These are phyloP conservation scores for Peucedramus taeniatus DNA, from an alignment of 2,113 vertebrate genomes.

Conservation along the genomic window DNA sequence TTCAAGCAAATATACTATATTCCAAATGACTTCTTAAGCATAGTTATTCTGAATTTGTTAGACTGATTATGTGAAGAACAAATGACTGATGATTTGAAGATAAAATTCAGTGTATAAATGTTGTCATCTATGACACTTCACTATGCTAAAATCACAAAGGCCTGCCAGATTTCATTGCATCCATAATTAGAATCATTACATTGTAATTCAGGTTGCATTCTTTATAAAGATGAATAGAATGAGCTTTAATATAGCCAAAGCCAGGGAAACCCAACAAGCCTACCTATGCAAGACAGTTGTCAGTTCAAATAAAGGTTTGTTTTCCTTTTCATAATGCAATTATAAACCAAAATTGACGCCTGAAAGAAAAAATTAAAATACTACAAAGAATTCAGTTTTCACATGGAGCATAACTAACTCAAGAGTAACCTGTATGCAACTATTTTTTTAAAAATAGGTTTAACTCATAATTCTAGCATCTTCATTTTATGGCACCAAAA, in stretches of 20 bases:
- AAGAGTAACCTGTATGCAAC: neutral
- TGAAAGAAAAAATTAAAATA: constrained; percentile 30
- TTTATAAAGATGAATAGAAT: constrained; percentile 41
- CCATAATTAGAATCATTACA: constrained; percentile 54
- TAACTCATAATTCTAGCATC: neutral
- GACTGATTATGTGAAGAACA: constrained; percentile 19
- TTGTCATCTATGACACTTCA: constrained; percentile 14
- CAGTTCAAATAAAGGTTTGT: constrained; percentile 39
- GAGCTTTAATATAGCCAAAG: constrained; percentile 6
- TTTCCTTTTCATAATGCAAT: constrained; percentile 51
- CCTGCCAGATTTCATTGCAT: constrained; percentile 39
- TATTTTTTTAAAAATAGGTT: neutral
- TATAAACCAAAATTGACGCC: constrained; percentile 42
- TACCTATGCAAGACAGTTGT: constrained; percentile 28
- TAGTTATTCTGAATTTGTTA: constrained; percentile 24
- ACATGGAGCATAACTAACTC: neutral
- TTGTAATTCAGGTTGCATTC: constrained; percentile 60
- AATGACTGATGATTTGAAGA: constrained; percentile 48
- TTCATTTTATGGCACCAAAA: neutral
- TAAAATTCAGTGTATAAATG: constrained; percentile 43
- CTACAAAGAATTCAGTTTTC: neutral
- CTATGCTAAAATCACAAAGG: constrained; percentile 28
- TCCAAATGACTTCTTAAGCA: constrained; percentile 19
- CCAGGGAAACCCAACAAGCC: neutral
- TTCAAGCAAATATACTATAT: constrained; percentile 16